These are phyloP conservation scores for Cirrhinus molitorella DNA, from an alignment of 2,797 vertebrate genomes.

Conservation along the genomic window DNA sequence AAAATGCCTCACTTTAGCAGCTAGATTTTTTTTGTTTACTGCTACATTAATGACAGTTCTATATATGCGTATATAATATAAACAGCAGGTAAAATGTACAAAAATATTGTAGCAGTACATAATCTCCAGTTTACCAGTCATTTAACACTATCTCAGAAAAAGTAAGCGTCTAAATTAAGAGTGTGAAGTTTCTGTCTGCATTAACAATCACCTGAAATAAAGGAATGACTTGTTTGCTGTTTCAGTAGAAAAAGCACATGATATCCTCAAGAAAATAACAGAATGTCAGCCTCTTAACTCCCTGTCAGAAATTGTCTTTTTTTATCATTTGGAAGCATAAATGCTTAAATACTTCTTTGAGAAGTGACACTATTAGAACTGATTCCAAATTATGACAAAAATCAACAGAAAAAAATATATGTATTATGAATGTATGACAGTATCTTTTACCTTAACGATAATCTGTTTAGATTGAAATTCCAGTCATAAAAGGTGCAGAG, in stretches of 20 bases:
- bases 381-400: neutral
- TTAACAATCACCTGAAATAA: slow-evolving; percentile 63
- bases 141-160: neutral
- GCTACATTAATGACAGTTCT: neutral
- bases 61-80: neutral
- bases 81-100: neutral
- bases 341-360: neutral
- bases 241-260: neutral
- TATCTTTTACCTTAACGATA: neutral
- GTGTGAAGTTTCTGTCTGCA: slow-evolving; percentile 74
- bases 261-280: neutral
- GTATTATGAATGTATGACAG: neutral
- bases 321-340: neutral
- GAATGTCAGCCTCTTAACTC: neutral
- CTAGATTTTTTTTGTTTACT: neutral
- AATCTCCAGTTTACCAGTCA: neutral
- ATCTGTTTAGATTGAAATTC: neutral
- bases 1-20: neutral
- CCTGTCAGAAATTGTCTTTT: too few relatives aligned
- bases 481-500: neutral
- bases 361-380: neutral
- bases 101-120: neutral
- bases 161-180: neutral
- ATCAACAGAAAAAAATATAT: neutral
- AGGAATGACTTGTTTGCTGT: neutral